Evolutionary conservation across 2,113 vertebrate genomes (phyloP), one percentile per base, ranked within the genome.

Genomic region (Orcinus orca): DNA sequence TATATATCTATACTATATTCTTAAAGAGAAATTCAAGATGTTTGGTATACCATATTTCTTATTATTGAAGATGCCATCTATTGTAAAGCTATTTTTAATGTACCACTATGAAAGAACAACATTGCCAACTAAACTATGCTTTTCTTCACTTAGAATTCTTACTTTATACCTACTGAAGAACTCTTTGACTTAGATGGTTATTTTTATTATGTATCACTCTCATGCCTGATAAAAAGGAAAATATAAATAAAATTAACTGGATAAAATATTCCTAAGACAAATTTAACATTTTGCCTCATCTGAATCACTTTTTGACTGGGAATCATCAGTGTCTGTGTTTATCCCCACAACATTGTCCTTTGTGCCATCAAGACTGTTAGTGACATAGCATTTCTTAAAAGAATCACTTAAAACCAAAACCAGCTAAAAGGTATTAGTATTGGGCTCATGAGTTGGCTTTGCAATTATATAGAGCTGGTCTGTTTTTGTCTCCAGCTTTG

Each of bases 91-190:
- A 26, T 88, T 47, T 92, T 70, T 76, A 74, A 90, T 58, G 36
- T 73, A 38, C 33, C 20, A 68, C 21, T 60, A 41, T 67, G 38
- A 50, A 74, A 82, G 38, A 55, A 87, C 86, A 90, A 77, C n/a
- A 81, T 36, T 76, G 33, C n/a, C 60, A 94, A 71, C n/a, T 90
- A 79, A 74, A 74, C 58, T 81, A 26, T 81, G 44, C 20, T 90
- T 94, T 86, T 90, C 47, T 81, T 81, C 62, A 70, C 26, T 58
- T 92, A 63, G 10, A 92, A 73, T 79, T 96, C 88, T 88, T 88
- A 77, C 73, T 93, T 68, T 58, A 44, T 83, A 20, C 29, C 41
- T 95, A 65, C 25, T 33, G n/a, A 92, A 77, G 47, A 80, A 63
- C 8, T 50, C 31, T 76, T 83, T 88, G 29, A 79, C 25, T 68